These are phyloP conservation scores for Megalonaias nervosa DNA, from an alignment of 1,140 invertebrate species.

Conservation along the genomic window DNA sequence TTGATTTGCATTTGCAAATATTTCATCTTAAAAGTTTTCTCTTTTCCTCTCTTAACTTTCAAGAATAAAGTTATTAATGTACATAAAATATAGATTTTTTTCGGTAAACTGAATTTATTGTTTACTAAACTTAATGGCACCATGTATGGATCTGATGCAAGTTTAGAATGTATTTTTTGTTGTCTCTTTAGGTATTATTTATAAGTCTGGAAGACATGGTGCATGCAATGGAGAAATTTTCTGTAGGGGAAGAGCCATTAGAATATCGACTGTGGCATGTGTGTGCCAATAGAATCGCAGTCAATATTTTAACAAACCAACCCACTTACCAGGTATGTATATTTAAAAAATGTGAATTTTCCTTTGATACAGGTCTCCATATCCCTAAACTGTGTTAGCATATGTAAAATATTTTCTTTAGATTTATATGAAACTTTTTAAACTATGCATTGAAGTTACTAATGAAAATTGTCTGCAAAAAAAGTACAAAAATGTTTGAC, in stretches of 20 bases:
- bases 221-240: conserved; percentile 50
- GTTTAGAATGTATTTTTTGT: conserved; percentile 6
- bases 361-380: too few species aligned
- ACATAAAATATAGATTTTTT: background rate
- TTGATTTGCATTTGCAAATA: background rate
- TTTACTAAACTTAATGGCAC: background rate
- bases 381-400: too few species aligned
- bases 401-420: too few species aligned
- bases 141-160: background rate
- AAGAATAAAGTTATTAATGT: background rate
- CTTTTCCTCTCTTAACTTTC: background rate
- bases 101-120: background rate
- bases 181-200: conserved; percentile 50
- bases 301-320: conserved; percentile 56
- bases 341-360: too few species aligned
- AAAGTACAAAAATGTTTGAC: too few species aligned
- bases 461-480: too few species aligned
- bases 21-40: conserved; percentile 1
- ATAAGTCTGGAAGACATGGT: conserved; percentile 58
- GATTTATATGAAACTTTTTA: too few species aligned
- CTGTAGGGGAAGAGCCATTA: conserved; percentile 52
- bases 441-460: too few species aligned
- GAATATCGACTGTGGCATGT: conserved; percentile 64
- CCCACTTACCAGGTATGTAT: conserved; percentile 51
- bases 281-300: conserved; percentile 59